phyloP scores from a whole-genome alignment of 1,140 invertebrate genomes.

The Rhynchophorus ferrugineus region DNA sequence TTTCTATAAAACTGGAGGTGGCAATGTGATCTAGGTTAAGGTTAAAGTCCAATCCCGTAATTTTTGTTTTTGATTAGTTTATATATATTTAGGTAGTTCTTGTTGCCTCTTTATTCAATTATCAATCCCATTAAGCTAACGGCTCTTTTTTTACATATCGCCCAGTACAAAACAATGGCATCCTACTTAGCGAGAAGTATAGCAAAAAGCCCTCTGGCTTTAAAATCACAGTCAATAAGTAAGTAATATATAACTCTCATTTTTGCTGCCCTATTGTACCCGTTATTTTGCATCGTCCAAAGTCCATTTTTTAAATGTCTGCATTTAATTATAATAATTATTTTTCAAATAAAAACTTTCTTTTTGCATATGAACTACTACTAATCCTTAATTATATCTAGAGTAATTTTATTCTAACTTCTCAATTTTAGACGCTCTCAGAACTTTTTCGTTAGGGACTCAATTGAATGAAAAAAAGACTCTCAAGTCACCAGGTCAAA shows the following conservation, averaged over 20 bases:
- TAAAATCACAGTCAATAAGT: slow-evolving; percentile 1
- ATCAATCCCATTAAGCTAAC: not conserved
- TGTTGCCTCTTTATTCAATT: not conserved
- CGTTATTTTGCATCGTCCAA: slow-evolving; percentile 16
- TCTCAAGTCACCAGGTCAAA: slow-evolving; percentile 58
- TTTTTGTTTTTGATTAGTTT: not conserved
- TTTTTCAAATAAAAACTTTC: no score
- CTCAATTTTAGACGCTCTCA: slow-evolving; percentile 34
- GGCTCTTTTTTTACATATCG: not conserved
- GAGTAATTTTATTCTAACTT: no score
- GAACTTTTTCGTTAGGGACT: slow-evolving; percentile 45
- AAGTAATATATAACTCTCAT: slow-evolving; percentile 11
- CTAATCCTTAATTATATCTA: no score
- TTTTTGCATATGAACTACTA: no score
- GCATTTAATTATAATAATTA: no score
- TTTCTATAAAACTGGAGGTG: not conserved
- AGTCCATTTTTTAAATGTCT: slow-evolving; percentile 19
- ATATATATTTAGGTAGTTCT: not conserved
- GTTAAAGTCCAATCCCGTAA: not conserved
- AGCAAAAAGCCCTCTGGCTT: slow-evolving; percentile 2
- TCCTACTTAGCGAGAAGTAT: not conserved
- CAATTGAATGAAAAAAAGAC: slow-evolving; percentile 48
- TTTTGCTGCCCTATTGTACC: slow-evolving; percentile 5
- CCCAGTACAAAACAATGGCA: not conserved
- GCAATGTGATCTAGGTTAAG: not conserved